Evolutionary conservation across 2,888 invertebrate species (phyloP), one percentile per base, ranked within the genome.

Genomic region (Yponomeuta malinellus): DNA sequence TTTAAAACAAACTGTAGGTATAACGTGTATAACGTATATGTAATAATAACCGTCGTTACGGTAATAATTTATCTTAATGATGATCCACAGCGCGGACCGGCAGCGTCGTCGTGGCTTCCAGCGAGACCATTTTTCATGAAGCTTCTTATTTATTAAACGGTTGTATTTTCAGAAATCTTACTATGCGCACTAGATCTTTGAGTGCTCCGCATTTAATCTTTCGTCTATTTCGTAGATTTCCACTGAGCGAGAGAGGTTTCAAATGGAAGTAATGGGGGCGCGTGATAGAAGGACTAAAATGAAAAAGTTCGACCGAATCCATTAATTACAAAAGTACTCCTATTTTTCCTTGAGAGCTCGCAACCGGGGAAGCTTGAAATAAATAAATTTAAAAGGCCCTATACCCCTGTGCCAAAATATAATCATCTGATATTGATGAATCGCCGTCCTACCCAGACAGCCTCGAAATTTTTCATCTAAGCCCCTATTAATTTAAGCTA

Each of bases 401-500:
- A 12, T 15, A 59, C 52, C 52, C 43, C 43, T 43, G 43, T 59
- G 15, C 52, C 80, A 76, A 79, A 80, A 82, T 78, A 79, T 82
- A 84, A 84, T 80, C 52, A 59, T 59, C 78, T 79, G 76, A 78
- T 74, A 71, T 76, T 84, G 83, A 85, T 85, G 81, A 82, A 83
- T 83, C 77, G 76, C 72, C 71, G 66, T 73, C 71, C 73, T 71
- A 69, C 71, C 71, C 72, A 72, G 63, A 73, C 73, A 74, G 72
- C 29, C 15, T 15, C 31, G 65, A 29, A 65, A 31, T 29, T 12
- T 23, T 33, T 29, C 31, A 31, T 33, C 29, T 31, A 65, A 65
- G 12, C 29, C 12, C 31, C 29, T 65, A 65, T 31, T 65, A 65
- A 65, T 65, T 31, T 31, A 12, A 65, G 52, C 15, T 15, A 59